phyloP scores from a whole-genome alignment of 2,888 invertebrate genomes.

The Aphodius sticticus region DNA sequence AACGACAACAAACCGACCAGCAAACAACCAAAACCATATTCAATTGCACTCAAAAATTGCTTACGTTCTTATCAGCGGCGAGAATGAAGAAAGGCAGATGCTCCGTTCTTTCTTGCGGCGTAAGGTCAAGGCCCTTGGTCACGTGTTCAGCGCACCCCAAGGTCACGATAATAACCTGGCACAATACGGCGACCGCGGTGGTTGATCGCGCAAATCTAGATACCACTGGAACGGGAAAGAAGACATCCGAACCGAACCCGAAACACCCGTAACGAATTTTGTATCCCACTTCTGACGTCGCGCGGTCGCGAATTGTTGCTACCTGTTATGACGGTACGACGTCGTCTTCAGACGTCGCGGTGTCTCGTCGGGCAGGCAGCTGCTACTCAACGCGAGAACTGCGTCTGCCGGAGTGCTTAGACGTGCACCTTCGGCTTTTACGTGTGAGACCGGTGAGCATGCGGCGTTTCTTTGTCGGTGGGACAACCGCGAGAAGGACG shows the following conservation, averaged over 20 bases:
- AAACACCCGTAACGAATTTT: background rate
- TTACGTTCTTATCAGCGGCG: background rate
- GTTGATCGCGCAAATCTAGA: no score
- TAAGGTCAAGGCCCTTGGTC: conserved; percentile 68
- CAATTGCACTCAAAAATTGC: background rate
- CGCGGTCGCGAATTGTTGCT: no score
- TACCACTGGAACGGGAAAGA: background rate
- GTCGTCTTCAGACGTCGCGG: background rate
- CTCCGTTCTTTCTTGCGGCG: conserved; percentile 32
- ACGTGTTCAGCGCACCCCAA: conserved; percentile 63
- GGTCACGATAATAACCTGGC: conserved; percentile 57
- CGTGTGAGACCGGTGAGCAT: conserved; percentile 7
- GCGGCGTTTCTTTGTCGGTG: conserved; percentile 44
- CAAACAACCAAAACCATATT: background rate
- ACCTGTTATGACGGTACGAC: conserved; percentile 8
- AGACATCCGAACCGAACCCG: conserved; percentile 22
- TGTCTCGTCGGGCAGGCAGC: conserved; percentile 5
- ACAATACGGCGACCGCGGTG: conserved; percentile 48
- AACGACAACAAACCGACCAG: background rate
- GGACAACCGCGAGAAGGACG: conserved; percentile 43
- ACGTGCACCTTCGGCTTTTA: background rate
- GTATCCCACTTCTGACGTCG: background rate
- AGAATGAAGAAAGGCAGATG: conserved; percentile 28
- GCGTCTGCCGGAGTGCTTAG: background rate
- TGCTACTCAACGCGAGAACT: background rate